Base-by-base conservation (phyloP, 2,113 vertebrate species). In the Cebidichthys violaceus region DNA sequence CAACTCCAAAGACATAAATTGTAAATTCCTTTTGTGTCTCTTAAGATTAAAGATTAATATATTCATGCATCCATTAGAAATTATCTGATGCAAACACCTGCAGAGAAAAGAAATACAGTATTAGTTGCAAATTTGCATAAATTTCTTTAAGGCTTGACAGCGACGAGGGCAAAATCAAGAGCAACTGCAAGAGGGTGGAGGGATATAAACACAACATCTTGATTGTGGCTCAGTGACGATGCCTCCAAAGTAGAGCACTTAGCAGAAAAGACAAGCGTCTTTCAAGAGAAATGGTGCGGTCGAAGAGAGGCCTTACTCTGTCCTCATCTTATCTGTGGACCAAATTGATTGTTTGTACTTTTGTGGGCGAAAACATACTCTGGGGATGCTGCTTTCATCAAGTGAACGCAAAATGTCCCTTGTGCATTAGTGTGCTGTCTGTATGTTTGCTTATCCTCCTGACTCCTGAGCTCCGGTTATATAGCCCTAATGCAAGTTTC, bases 301-400 rank as follows among this genome's bases (percentile, higher is more conserved):
- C 68, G 66, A 82, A 81, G 81, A 62, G 29, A 79, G 81, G 90
- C 78, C 84, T 87, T 71, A 77, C 74, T 86, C 88, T 68, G 76
- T 88, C 89, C 81, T 85, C 87, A 72, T 92, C 84, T 92, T 86
- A 90, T 90, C 84, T 78, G 66, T 74, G 86, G 79, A 80, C 84
- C 81, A 83, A 92, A 93, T 93, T 92, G 92, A 92, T 93, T 93
- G 88, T 91, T 91, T 91, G 88, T 91, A 90, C 88, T 90, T 91
- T 91, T 90, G 86, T 79, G 72, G 87, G 88, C 77, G 81, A 69
- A 94, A 93, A 90, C 76, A 64, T 82, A 87, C 85, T 88, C 83
- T 0, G 18, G 64, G 84, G 76, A 89, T 54, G 77, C 62, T 65
- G 86, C 84, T 93, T 92, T 93, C 87, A 93, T 94, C 91, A 90